Conservation (phyloP, 2,113 vertebrate species). For the Hassar affinis region DNA sequence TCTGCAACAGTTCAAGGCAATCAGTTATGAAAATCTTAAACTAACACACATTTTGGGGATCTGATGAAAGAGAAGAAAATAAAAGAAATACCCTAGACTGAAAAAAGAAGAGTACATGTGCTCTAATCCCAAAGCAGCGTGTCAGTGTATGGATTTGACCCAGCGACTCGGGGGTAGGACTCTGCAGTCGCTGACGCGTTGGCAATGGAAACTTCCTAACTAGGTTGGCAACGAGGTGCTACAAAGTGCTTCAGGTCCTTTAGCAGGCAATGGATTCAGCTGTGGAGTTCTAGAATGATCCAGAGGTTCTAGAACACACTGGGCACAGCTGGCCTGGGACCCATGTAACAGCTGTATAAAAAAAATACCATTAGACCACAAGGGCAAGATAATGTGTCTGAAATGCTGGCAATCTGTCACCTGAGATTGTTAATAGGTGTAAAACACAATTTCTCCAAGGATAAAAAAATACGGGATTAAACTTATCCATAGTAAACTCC, state of each 20-base stretch:
- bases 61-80: conserved; percentile 51
- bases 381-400: conserved; percentile 73
- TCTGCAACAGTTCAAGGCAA: conserved; percentile 74
- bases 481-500: conserved; percentile 36
- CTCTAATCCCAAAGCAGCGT: conserved; percentile 8
- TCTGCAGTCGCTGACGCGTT: conserved; percentile 69
- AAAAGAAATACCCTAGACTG: conserved; percentile 52
- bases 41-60: conserved; percentile 62
- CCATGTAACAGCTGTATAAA: conserved; percentile 58
- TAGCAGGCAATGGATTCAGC: conserved; percentile 58
- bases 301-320: conserved; percentile 49
- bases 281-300: conserved; percentile 43
- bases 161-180: background rate
- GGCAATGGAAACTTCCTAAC: conserved; percentile 79
- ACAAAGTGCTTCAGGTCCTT: conserved; percentile 92
- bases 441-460: conserved; percentile 51
- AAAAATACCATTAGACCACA: conserved; percentile 53
- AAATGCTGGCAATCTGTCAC: conserved; percentile 69
- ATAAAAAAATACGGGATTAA: conserved; percentile 22
- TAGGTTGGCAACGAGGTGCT: conserved; percentile 89
- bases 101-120: conserved; percentile 56
- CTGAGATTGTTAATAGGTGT: conserved; percentile 70
- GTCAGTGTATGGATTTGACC: conserved; percentile 14
- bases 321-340: conserved; percentile 68
- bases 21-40: conserved; percentile 70